These are phyloP conservation scores for Hephaestus fuliginosus DNA, from an alignment of 2,797 vertebrate species.

Conservation along the genomic window DNA sequence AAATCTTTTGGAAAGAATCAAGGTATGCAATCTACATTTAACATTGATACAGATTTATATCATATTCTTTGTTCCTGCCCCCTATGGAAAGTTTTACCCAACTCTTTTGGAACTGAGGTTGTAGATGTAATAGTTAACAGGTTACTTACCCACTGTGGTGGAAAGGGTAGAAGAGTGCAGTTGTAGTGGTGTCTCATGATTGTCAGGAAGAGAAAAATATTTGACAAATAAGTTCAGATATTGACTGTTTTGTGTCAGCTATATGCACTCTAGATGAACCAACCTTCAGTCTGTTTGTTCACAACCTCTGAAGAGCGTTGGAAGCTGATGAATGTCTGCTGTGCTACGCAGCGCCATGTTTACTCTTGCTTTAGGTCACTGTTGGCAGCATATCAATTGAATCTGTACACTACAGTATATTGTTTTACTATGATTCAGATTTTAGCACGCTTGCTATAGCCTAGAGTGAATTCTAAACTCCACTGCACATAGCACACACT, in stretches of 20 bases:
- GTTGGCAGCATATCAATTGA: slow-evolving; percentile 17
- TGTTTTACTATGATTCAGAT: slow-evolving; percentile 22
- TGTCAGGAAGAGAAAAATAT: slow-evolving; percentile 5
- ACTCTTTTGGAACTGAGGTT: too few relatives aligned
- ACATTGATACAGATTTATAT: too few relatives aligned
- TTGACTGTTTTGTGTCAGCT: slow-evolving; percentile 4
- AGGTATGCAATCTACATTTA: too few relatives aligned
- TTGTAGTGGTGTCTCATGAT: neutral
- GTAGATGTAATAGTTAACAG: slow-evolving; percentile 21
- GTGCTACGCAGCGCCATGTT: neutral
- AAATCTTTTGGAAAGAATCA: too few relatives aligned
- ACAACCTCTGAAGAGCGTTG: slow-evolving; percentile 11
- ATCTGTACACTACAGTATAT: slow-evolving; percentile 22
- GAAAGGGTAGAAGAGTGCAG: neutral
- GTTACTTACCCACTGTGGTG: slow-evolving; percentile 10
- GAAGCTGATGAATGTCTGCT: slow-evolving; percentile 28
- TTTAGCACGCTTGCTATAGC: slow-evolving; percentile 13
- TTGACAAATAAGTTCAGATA: slow-evolving; percentile 10
- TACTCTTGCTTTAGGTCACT: slow-evolving; percentile 34
- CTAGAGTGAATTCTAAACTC: slow-evolving; percentile 32
- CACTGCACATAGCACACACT: slow-evolving; percentile 2
- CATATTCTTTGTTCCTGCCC: too few relatives aligned
- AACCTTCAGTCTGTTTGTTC: slow-evolving; percentile 15
- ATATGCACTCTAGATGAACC: neutral
- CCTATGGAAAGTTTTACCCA: too few relatives aligned